Conservation (phyloP, 2,888 invertebrate genomes). For the Prosapia bicincta region DNA sequence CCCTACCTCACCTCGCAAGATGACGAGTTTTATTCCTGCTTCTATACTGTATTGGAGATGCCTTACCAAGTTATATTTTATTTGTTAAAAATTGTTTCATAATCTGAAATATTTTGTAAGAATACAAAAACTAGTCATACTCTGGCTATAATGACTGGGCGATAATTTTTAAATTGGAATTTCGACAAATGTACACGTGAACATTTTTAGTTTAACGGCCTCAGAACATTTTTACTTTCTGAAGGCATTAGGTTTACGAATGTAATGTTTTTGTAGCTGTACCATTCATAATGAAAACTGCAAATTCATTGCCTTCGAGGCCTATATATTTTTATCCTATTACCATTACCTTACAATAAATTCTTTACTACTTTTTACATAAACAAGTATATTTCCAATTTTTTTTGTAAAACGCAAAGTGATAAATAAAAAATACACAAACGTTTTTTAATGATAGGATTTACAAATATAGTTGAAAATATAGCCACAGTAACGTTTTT, state of each 20-base stretch:
- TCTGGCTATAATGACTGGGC: background rate
- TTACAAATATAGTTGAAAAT: too few relatives aligned
- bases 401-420: too few relatives aligned
- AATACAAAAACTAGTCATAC: background rate
- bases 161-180: background rate
- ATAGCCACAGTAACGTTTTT: too few relatives aligned
- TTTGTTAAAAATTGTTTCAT: background rate
- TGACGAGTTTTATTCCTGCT: background rate
- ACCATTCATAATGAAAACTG: too few relatives aligned
- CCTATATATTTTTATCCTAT: too few relatives aligned
- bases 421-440: too few relatives aligned
- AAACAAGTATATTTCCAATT: too few relatives aligned
- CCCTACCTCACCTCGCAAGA: slow-evolving; percentile 1
- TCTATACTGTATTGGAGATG: background rate
- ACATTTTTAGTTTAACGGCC: background rate
- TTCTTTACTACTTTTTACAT: too few relatives aligned
- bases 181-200: background rate
- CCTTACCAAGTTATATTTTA: background rate
- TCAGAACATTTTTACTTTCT: background rate
- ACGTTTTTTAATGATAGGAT: too few relatives aligned
- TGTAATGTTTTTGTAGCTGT: too few relatives aligned
- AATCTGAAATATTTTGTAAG: background rate
- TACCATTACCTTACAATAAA: too few relatives aligned
- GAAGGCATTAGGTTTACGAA: background rate
- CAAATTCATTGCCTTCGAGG: too few relatives aligned